Conservation (phyloP, 2,797 vertebrate species). For the Mycteria americana region DNA sequence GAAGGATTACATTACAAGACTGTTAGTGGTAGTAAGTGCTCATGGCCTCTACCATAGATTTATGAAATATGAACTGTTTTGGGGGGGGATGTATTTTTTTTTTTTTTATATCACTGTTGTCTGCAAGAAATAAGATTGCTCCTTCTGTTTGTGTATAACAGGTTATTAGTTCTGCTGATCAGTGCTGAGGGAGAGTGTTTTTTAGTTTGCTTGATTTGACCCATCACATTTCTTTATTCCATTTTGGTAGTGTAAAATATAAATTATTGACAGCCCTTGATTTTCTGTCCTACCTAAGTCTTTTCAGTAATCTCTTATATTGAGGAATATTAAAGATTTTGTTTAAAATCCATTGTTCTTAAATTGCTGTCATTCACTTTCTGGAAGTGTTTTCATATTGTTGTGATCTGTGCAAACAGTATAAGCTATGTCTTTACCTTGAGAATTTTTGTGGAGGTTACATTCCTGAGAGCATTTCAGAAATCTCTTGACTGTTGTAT, state of each 20-base stretch:
- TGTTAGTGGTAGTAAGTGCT: background rate
- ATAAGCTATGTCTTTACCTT: background rate
- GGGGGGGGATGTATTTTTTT: rapidly evolving
- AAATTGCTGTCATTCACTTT: background rate
- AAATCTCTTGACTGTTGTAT: slow-evolving; percentile 21
- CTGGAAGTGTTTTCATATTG: background rate
- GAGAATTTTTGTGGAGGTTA: background rate
- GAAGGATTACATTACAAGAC: background rate
- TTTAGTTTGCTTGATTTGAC: background rate
- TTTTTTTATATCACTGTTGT: background rate
- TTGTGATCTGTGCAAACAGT: background rate
- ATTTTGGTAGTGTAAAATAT: background rate
- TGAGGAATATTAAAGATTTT: background rate
- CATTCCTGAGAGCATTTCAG: background rate
- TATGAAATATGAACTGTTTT: background rate
- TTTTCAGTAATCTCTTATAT: background rate
- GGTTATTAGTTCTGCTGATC: background rate
- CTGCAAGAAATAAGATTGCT: background rate
- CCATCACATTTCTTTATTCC: background rate
- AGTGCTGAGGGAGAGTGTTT: background rate
- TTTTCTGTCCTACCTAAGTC: background rate
- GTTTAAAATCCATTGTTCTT: background rate
- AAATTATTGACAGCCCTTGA: background rate
- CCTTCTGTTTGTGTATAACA: background rate
- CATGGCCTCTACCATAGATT: background rate